A percentile compares a stretch with the other conserved stretches of the same genome.
Evolutionary conservation across 2,113 vertebrate species (phyloP).

Genomic region (Hylia prasina): DNA sequence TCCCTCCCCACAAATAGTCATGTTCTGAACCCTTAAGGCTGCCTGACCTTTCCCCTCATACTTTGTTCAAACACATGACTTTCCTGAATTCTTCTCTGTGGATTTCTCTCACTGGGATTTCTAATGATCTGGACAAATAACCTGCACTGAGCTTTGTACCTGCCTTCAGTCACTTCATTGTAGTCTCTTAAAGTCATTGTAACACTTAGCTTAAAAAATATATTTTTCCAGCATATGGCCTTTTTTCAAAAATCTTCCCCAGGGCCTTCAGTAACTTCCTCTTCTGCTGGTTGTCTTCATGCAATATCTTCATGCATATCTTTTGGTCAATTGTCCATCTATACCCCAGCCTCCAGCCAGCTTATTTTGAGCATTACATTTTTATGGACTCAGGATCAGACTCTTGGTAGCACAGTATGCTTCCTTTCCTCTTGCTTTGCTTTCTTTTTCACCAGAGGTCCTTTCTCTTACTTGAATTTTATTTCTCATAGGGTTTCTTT

Average conservation of each 20-base stretch:
- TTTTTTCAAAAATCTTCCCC: too few relatives aligned
- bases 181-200: neutral
- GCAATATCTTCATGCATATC: neutral
- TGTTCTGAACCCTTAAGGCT: neutral
- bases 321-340: neutral
- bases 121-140: neutral
- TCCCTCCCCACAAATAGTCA: neutral
- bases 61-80: neutral
- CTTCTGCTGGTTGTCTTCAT: neutral
- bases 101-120: neutral
- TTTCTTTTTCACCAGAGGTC: neutral
- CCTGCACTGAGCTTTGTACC: neutral
- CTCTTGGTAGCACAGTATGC: neutral
- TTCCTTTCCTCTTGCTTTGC: neutral
- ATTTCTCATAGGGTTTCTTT: neutral
- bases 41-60: neutral
- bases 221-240: neutral
- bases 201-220: neutral
- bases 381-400: neutral
- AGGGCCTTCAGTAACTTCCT: neutral
- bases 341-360: neutral
- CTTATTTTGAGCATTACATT: neutral
- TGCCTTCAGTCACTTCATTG: neutral
- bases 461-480: neutral
- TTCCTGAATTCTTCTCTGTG: neutral